Conservation (phyloP, 2,797 vertebrate genomes). For the Hipposideros larvatus region DNA sequence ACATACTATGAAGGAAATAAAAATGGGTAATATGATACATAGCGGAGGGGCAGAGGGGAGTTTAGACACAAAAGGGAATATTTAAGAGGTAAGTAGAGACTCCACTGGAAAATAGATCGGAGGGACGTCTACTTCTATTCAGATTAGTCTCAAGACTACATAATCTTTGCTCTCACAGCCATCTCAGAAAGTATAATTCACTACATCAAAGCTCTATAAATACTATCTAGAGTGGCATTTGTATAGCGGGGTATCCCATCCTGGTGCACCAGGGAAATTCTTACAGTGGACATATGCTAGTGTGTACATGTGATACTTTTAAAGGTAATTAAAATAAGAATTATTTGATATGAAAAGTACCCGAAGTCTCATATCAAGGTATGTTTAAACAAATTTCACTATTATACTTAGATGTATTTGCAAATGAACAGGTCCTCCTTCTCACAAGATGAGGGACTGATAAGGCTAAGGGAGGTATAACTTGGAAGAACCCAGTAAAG, state of each 20-base stretch:
- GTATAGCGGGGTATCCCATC: not conserved
- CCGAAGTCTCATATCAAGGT: not conserved
- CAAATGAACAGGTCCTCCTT: not conserved
- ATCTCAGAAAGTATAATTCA: not conserved
- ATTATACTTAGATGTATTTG: not conserved
- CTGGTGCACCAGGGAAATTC: not conserved
- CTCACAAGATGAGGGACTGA: not conserved
- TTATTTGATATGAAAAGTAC: slow-evolving; percentile 11
- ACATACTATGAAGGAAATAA: not conserved
- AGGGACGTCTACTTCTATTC: not conserved
- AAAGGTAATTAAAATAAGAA: slow-evolving; percentile 33
- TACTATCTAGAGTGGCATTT: not conserved
- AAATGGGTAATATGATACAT: not conserved
- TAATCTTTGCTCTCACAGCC: not conserved
- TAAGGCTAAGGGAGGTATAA: not conserved
- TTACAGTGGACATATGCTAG: not conserved
- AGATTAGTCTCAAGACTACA: not conserved
- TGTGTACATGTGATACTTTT: not conserved
- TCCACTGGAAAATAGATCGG: not conserved
- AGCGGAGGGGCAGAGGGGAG: not conserved
- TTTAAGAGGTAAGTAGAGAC: not conserved
- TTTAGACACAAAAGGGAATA: not conserved
- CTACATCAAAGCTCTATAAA: not conserved
- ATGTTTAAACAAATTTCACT: not conserved
- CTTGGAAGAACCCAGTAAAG: not conserved